Evolutionary conservation across 2,113 vertebrate species (phyloP), one percentile per base, ranked within the genome.

Genomic region (Cheilinus undulatus): DNA sequence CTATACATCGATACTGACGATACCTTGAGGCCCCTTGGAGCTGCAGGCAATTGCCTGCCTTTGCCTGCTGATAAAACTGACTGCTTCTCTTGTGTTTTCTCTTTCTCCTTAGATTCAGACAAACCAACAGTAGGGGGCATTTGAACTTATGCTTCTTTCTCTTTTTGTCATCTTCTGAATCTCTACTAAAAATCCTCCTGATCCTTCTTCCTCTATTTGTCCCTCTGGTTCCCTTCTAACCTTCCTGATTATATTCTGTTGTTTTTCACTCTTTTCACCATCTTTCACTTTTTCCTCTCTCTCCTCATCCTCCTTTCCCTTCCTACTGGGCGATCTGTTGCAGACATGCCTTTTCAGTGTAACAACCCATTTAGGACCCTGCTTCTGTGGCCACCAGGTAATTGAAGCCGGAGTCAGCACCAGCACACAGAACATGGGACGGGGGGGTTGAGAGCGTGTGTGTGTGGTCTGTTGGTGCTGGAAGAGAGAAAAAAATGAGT

Each of bases 301-400:
- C 46, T 20, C 53, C 45, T 51, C 27, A n/a, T 73, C 61, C 43
- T 69, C 74, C 17, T 72, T 51, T 67, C 17, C 58, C 66, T 76
- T 84, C 89, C 86, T 57, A 76, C 87, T 84, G 88, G 49, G 90
- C 27, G 64, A 88, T 86, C 88, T 74, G 76, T 84, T 73, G 84
- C 64, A 93, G 93, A 87, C 97, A 97, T 98, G 97, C 92, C 94
- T 89, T 75, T 91, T 90, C 84, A 78, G 91, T 92, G 91, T 89
- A 94, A 87, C 74, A 88, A 94, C 92, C 91, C 80, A 97, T 98
- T 98, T 97, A 96, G 92, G 90, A 86, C 83, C 92, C 93, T 87
- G 90, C 90, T 80, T 88, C 90, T 62, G 77, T 26, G 61, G 86
- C 76, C 67, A 78, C 62, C 72, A 73, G 65, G 84, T 98, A 98